These are phyloP conservation scores for Antedon bifida DNA, from an alignment of 35 echinoderm and acorn worm genomes.

Conservation along the genomic window DNA sequence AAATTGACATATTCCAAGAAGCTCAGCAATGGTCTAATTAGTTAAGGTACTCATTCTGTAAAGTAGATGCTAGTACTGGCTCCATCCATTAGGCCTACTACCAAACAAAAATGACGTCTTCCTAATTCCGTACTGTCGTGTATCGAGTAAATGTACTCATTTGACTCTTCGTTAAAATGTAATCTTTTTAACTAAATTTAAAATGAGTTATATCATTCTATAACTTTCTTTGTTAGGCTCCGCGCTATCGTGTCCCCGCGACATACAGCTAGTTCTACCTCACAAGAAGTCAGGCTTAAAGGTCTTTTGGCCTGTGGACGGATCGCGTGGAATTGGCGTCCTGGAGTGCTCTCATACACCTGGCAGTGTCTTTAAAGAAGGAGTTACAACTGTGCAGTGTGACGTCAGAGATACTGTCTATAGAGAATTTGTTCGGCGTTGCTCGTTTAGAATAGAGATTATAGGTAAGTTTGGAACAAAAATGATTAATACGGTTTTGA, in stretches of 20 bases:
- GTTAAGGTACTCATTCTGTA: no score
- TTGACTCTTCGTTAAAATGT: no score
- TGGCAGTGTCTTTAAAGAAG: not conserved
- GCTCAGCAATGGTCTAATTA: no score
- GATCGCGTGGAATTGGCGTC: not conserved
- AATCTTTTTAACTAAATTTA: no score
- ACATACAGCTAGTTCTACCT: not conserved
- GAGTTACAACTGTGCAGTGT: not conserved
- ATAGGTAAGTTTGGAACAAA: not conserved
- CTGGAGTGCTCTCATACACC: not conserved
- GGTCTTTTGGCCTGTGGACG: not conserved
- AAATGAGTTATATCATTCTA: no score
- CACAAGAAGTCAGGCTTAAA: not conserved
- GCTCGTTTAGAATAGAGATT: not conserved
- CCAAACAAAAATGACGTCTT: no score
- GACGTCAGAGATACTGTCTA: not conserved
- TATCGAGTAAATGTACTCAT: no score
- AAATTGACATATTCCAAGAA: no score
- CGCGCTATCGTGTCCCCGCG: not conserved
- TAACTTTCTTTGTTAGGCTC: not conserved
- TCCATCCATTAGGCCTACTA: no score
- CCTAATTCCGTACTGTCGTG: no score
- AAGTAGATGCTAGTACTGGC: no score
- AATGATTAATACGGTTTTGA: no score
- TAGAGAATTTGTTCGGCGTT: not conserved